Percentiles rank a stretch among this genome's conserved stretches.
Conservation (phyloP, 2,113 vertebrate species). For the Thomomys bottae region DNA sequence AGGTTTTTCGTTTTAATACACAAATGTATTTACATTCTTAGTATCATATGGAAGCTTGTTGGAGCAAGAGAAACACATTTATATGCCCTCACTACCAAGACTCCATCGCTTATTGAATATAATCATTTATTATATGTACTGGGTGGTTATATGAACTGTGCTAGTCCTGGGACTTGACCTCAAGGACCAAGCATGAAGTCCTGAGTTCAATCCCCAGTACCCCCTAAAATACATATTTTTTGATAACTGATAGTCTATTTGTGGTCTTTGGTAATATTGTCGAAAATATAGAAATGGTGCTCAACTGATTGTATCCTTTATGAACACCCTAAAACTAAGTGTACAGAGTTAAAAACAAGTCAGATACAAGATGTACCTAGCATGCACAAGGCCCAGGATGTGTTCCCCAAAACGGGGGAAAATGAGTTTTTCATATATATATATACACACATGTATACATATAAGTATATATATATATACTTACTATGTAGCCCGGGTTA, state of each 20-base stretch:
- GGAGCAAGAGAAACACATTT: conserved; percentile 15
- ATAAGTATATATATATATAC: too few species aligned
- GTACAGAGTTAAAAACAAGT: neutral
- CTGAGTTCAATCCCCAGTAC: too few species aligned
- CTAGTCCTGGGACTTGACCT: too few species aligned
- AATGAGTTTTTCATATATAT: too few species aligned
- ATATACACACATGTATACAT: too few species aligned
- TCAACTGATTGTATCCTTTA: neutral
- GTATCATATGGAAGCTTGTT: neutral
- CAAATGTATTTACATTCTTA: conserved; percentile 20
- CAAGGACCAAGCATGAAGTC: too few species aligned
- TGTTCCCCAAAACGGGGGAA: too few species aligned
- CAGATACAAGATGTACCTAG: too few species aligned
- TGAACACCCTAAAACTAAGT: neutral
- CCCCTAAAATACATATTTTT: too few species aligned
- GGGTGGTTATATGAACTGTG: neutral
- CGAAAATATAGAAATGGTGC: neutral
- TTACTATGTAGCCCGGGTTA: too few species aligned
- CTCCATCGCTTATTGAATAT: neutral
- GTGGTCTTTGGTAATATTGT: neutral
- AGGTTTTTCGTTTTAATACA: neutral
- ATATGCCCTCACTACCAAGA: neutral
- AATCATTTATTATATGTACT: neutral
- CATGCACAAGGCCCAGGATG: too few species aligned
- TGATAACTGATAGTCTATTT: neutral